Conservation (phyloP, 2,797 vertebrate genomes). For the Pteropus rufus region DNA sequence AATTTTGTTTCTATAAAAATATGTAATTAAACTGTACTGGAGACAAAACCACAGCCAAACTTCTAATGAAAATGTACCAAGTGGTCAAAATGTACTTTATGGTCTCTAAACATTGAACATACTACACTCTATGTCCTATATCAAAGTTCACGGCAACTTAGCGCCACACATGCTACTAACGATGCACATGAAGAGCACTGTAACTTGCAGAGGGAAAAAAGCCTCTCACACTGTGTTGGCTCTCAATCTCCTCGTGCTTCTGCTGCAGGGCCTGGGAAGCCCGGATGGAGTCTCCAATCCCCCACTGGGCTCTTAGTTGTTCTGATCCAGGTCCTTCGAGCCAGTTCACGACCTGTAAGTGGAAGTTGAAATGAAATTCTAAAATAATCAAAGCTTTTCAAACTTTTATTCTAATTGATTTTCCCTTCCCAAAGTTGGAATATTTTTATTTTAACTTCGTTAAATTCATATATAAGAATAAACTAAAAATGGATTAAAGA, state of each 20-base stretch:
- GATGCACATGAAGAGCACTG: background rate
- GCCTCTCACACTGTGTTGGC: conserved; percentile 95
- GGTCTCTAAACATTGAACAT: background rate
- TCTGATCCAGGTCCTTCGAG: conserved; percentile 98
- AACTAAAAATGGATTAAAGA: too few relatives aligned
- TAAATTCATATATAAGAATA: background rate
- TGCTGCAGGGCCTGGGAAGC: conserved; percentile 97
- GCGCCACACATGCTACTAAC: background rate
- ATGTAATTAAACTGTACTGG: background rate
- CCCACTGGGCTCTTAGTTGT: conserved; percentile 94
- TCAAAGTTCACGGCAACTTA: background rate
- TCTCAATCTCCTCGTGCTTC: conserved; percentile 99
- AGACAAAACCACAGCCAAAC: background rate
- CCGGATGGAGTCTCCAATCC: conserved; percentile 96
- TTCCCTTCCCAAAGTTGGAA: background rate
- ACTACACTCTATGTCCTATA: background rate
- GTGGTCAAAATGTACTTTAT: background rate
- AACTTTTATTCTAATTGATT: background rate
- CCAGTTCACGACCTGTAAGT: conserved; percentile 95
- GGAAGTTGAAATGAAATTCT: conserved; percentile 48
- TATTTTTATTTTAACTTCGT: conserved; percentile 45
- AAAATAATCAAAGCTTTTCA: background rate
- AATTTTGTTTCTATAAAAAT: background rate
- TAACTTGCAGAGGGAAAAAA: conserved; percentile 50
- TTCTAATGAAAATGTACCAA: background rate